Evolutionary conservation across 2,797 vertebrate genomes (phyloP), one percentile per base, ranked within the genome.

Genomic region (Fistularia tabacaria): DNA sequence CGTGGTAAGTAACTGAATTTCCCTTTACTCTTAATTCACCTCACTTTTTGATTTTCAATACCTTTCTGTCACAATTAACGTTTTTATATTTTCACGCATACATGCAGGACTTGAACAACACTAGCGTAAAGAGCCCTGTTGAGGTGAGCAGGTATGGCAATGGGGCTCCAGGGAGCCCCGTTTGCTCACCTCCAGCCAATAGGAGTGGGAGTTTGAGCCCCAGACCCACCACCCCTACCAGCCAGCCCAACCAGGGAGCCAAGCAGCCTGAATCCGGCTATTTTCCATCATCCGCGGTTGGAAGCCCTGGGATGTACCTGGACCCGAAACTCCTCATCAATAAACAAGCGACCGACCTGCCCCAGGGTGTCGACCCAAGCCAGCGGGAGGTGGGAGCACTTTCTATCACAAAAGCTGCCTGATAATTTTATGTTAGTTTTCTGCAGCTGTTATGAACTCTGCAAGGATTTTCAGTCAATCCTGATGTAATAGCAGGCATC

Each of bases 371-470:
- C 74, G 90, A 95, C 74, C 90, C 93, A 52, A 59, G 72, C 45
- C 90, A 76, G 61, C 92, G 84, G 82, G 94, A 97, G 93, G 95
- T 95, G 66, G 68, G 86, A 62, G n/a, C 14, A 13, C 42, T 25
- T 25, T 25, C 25, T 25, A 25, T 51, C 14, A 42, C 8, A 45
- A 49, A 61, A 49, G 13, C 3, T 3, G 25, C 2, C 25, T 25
- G 25, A 25, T 25, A 25, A 25, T 25, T 25, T 25, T 25, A 5
- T 25, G 25, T 5, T 25, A 5, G 25, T 2, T 25, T 25, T 25
- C 25, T 25, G 25, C 25, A 25, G 25, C 25, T 25, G 25, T 25
- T 25, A 25, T 25, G 25, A 53, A 46, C 47, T 14, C 41, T 45
- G 37, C 14, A 7, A 51, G 10, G 13, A 40, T 49, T 10, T 37